Conservation (phyloP, 2,888 invertebrate species). For the Drosophila monieri region DNA sequence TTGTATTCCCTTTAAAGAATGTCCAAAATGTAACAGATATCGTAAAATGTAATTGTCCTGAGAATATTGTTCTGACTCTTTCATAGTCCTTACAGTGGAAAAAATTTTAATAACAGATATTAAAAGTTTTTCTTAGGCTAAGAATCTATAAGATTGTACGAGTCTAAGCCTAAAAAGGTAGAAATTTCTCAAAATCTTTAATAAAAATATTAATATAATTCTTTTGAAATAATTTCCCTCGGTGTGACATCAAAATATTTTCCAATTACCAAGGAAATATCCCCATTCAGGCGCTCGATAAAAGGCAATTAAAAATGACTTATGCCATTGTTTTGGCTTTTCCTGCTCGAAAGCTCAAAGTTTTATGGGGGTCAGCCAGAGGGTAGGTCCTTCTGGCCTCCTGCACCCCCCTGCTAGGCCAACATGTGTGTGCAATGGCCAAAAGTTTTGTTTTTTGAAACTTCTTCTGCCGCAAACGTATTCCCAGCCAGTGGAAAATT, state of each 20-base stretch:
- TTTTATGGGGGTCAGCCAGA: conserved; percentile 32
- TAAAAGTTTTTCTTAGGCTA: too few relatives aligned
- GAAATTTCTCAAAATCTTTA: too few relatives aligned
- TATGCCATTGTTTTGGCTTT: conserved; percentile 67
- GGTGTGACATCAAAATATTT: conserved; percentile 55
- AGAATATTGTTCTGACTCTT: not conserved
- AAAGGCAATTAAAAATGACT: conserved; percentile 76
- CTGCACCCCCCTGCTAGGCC: not conserved
- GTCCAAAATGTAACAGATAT: not conserved
- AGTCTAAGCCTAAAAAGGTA: too few relatives aligned
- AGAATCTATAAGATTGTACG: too few relatives aligned
- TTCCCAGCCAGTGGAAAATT: conserved; percentile 20
- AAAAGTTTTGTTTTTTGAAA: conserved; percentile 23
- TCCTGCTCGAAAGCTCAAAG: conserved; percentile 20
- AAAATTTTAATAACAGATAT: not conserved
- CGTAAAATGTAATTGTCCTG: conserved; percentile 2
- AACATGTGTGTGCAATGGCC: conserved; percentile 32
- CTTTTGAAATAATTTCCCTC: not conserved
- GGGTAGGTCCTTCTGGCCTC: conserved; percentile 3
- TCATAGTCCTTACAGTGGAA: not conserved
- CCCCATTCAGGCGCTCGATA: conserved; percentile 59
- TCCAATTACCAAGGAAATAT: conserved; percentile 68
- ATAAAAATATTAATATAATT: not conserved
- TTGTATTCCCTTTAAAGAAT: not conserved
- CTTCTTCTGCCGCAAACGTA: conserved; percentile 12